Conservation (phyloP, 2,113 vertebrate species). For the Mormyrus iriodes region DNA sequence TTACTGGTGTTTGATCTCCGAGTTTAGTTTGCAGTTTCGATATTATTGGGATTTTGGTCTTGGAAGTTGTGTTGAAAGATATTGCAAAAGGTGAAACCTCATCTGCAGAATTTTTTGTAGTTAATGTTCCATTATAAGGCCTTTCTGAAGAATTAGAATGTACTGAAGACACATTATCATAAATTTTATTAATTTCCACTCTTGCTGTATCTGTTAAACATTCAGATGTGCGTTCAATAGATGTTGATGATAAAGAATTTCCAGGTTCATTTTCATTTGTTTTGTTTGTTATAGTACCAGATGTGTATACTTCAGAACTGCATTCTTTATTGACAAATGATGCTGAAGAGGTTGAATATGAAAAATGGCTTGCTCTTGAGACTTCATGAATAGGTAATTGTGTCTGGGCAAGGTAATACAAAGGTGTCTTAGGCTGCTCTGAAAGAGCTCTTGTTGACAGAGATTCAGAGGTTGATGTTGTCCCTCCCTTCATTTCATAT, state of each 20-base stretch:
- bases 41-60: not conserved
- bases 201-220: conserved; percentile 10
- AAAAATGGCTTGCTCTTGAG: conserved; percentile 59
- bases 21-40: not conserved
- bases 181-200: conserved; percentile 8
- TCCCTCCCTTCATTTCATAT: conserved; percentile 25
- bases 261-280: not conserved
- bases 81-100: not conserved
- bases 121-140: not conserved
- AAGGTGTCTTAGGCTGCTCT: conserved; percentile 54
- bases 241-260: conserved; percentile 19
- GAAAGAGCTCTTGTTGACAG: conserved; percentile 33
- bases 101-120: not conserved
- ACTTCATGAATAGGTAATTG: conserved; percentile 55
- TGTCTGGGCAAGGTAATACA: conserved; percentile 38
- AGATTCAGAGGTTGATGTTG: conserved; percentile 28
- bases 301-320: conserved; percentile 44
- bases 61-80: not conserved
- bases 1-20: conserved; percentile 17
- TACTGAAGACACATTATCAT: conserved; percentile 44
- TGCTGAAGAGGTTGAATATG: conserved; percentile 45
- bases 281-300: conserved; percentile 24
- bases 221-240: conserved; percentile 23
- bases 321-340: conserved; percentile 43
- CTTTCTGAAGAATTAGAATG: conserved; percentile 20